These are phyloP conservation scores for Amazona vittata DNA, from an alignment of 2,113 vertebrate species.

Conservation along the genomic window DNA sequence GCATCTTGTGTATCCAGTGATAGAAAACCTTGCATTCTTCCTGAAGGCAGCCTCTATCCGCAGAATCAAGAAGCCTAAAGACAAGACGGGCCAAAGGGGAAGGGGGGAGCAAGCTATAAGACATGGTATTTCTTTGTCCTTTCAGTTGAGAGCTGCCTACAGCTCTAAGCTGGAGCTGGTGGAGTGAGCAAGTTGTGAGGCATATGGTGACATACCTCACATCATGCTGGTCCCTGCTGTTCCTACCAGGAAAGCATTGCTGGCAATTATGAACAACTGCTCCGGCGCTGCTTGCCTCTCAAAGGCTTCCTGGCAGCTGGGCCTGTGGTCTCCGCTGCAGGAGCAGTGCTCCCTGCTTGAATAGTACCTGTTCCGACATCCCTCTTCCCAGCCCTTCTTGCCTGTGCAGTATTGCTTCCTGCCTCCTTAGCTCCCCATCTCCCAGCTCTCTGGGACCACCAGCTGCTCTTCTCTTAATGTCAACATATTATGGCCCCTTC, in stretches of 20 bases:
- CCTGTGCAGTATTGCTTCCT: background rate
- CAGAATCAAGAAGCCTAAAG: background rate
- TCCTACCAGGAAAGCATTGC: background rate
- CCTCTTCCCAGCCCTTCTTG: background rate
- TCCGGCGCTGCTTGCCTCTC: background rate
- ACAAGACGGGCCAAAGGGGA: background rate
- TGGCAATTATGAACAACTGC: background rate
- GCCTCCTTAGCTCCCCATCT: background rate
- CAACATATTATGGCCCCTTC: background rate
- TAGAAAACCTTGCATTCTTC: background rate
- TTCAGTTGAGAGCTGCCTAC: background rate
- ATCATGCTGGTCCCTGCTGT: background rate
- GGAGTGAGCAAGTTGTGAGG: background rate
- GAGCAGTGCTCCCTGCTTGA: background rate
- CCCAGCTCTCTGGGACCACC: background rate
- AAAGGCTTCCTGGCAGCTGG: background rate
- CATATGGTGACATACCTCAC: background rate
- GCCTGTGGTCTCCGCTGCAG: background rate
- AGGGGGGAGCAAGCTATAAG: background rate
- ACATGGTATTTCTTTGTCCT: background rate
- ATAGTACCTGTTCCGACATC: background rate
- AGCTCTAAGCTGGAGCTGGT: background rate
- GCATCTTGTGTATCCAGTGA: background rate
- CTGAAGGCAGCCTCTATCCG: background rate
- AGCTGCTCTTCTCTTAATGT: background rate